Evolutionary conservation across 2,888 invertebrate genomes (phyloP).

Genomic region (Ectobius pallidus): DNA sequence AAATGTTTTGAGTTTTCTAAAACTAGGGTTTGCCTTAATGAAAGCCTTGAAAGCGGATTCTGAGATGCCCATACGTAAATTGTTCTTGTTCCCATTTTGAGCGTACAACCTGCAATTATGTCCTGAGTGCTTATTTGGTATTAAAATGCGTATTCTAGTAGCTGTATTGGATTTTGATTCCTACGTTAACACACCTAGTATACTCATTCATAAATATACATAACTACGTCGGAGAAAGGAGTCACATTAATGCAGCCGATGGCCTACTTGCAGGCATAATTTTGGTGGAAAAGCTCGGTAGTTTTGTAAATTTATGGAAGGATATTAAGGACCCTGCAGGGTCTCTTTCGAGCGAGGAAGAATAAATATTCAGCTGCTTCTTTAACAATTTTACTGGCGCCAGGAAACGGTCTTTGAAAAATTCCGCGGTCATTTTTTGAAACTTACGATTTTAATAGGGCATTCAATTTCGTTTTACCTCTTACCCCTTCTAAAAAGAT

Average conservation of each 20-base stretch:
- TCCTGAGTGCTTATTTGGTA: conserved; percentile 8
- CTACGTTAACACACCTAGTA: not conserved
- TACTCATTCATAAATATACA: not conserved
- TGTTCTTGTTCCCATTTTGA: too few relatives aligned
- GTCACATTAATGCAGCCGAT: not conserved
- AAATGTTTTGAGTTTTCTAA: too few relatives aligned
- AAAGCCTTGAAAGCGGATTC: too few relatives aligned
- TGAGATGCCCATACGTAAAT: too few relatives aligned
- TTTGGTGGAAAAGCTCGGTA: conserved; percentile 13
- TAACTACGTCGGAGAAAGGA: not conserved
- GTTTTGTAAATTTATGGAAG: not conserved
- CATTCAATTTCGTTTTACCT: not conserved
- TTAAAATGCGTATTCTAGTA: conserved; percentile 13
- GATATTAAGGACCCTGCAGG: not conserved
- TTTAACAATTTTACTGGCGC: not conserved
- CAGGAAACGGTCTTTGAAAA: not conserved
- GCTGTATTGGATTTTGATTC: conserved; percentile 5
- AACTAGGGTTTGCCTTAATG: too few relatives aligned
- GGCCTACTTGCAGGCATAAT: not conserved
- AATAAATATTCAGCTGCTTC: not conserved
- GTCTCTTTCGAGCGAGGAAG: not conserved
- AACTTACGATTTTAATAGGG: not conserved
- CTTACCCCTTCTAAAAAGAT: not conserved
- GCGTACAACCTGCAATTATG: too few relatives aligned
- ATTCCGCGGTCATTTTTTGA: not conserved